Evolutionary conservation across 2,888 invertebrate species (phyloP), one percentile per base, ranked within the genome.

Genomic region (Orchestes rusci): DNA sequence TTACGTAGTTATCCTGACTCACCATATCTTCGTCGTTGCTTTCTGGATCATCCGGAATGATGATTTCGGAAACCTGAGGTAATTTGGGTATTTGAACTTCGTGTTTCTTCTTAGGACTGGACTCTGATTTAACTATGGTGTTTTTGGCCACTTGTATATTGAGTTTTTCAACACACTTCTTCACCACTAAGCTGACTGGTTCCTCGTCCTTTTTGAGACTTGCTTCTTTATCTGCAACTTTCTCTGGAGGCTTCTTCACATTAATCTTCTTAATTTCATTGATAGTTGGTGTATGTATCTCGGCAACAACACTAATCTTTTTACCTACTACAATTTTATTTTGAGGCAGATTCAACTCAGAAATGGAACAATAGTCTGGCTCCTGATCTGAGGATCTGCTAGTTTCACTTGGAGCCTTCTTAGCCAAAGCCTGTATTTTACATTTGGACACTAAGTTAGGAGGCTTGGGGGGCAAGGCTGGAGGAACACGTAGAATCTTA

Each of bases 401-500:
- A 31, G 55, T 52, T 15, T 54, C 54, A 16, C 56, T 52, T 32
- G 59, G 32, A 56, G 57, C 47, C 16, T 53, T 54, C 31, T 50
- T 52, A 8, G 51, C 30, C 29, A 51, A 20, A 34, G 43, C 45
- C 36, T 53, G 74, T 58, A 73, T 73, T 74, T 73, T 79, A 72
- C 72, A 80, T 73, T 75, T 82, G 60, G 71, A 80, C 60, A 77
- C 73, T 57, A 83, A 71, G 67, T 83, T 83, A 55, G 81, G 79
- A 58, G 86, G 85, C 69, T 87, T 84, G 33, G 87, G 83, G 48
- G 87, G 84, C 63, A 88, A 68, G 53, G 85, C 82, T 41, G 84
- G 84, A 45, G 84, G 84, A 53, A 75, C 75, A 59, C 81, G 70
- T 57, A 77, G 71, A 49, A 78, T 77, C 66, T 79, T 78, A 44